Conservation (phyloP, 2,888 invertebrate genomes). For the Nezara viridula region DNA sequence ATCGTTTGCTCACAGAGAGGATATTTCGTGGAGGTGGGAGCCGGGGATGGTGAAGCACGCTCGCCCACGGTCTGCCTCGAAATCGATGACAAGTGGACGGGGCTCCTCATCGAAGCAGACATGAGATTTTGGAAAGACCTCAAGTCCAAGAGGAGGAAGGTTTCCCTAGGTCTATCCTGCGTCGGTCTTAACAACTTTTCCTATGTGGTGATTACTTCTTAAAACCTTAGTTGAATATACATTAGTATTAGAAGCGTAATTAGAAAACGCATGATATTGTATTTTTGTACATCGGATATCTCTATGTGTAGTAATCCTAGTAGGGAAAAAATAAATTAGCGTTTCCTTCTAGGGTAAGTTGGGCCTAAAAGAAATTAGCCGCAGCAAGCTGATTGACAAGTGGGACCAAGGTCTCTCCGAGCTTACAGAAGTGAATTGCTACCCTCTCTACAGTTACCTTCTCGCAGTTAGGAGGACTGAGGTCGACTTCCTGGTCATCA, state of each 20-base stretch:
- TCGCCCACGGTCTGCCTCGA: constrained; percentile 53
- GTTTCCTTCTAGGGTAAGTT: neutral
- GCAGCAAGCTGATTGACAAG: neutral
- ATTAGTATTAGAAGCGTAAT: too few relatives aligned
- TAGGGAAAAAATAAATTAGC: neutral
- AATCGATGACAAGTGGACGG: constrained; percentile 49
- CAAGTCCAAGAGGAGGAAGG: constrained; percentile 50
- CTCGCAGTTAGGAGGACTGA: constrained; percentile 2
- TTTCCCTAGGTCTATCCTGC: neutral
- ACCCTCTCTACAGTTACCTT: constrained; percentile 36
- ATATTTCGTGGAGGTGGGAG: constrained; percentile 52
- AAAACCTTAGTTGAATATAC: too few relatives aligned
- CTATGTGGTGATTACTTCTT: neutral
- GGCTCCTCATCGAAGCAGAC: constrained; percentile 56
- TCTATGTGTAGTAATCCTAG: too few relatives aligned
- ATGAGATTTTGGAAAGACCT: neutral
- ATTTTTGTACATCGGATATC: too few relatives aligned
- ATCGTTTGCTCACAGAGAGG: constrained; percentile 18
- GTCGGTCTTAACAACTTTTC: constrained; percentile 43
- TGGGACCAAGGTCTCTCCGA: neutral
- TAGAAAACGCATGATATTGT: too few relatives aligned
- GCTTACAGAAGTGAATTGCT: constrained; percentile 9
- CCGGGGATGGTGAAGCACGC: constrained; percentile 46
- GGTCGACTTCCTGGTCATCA: constrained; percentile 48
- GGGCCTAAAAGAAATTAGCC: neutral